Evolutionary conservation across 2,797 vertebrate species (phyloP), one percentile per base, ranked within the genome.

Genomic region (Pachyuromys duprasi): DNA sequence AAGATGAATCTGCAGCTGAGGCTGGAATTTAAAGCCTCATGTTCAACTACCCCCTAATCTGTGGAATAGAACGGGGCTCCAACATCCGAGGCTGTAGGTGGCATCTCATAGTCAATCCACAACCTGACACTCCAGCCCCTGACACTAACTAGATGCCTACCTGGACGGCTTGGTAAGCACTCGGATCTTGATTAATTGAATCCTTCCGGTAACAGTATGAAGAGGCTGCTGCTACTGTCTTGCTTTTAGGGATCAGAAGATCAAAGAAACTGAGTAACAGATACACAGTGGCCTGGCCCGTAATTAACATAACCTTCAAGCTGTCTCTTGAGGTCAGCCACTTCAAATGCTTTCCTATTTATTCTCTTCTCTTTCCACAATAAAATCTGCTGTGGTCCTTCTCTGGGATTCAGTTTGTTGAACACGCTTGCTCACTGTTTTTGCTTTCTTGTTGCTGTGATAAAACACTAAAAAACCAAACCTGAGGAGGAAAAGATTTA

Each of bases 311-410:
- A 31, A 11, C 36, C 60, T 55, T 83, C 49, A 90, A 90, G 20
- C 33, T 39, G 8, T 81, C 36, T 86, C 90, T 72, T 45, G 55
- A 79, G n/a, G 4, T 18, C 24, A 93, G 84, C 31, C 60, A 67
- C 93, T 76, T 70, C 91, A 78, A 93, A 86, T 2, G 11, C 28
- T 26, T 9, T n/a, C 24, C 95, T 5, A 60, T 94, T 93, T 70
- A 12, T 75, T 88, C 62, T 60, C 28, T 39, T 94, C 57, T 94
- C 36, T 90, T 6, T 74, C n/a, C 1, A 5, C 36, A 18, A 13
- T 31, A 49, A 78, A 36, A 1, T 62, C 82, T 63, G 12, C 20
- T 53, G 3, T 75, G 24, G 69, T 86, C 2, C 42, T 83, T 72
- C 76, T 76, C 36, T 2, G n/a, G 36, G 39, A 45, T 28, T 53